phyloP scores from a whole-genome alignment of 2,888 invertebrate genomes.

The Hyposoter didymator region DNA sequence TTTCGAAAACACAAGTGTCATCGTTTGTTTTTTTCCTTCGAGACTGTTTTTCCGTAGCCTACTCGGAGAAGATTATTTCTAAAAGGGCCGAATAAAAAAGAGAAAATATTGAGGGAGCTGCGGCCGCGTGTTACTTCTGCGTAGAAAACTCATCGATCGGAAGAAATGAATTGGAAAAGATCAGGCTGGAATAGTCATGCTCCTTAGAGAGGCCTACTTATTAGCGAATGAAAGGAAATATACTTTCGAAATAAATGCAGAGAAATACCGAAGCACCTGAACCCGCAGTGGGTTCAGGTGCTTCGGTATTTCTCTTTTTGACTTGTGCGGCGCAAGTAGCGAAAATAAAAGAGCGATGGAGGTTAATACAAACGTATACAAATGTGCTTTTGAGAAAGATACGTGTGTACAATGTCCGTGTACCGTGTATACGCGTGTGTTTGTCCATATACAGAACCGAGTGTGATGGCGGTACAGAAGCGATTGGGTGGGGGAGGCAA shows the following conservation, averaged over 20 bases:
- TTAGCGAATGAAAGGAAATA: not conserved
- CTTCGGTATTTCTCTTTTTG: no score
- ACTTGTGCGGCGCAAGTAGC: slow-evolving; percentile 25
- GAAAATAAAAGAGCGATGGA: slow-evolving; percentile 2
- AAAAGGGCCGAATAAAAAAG: slow-evolving; percentile 1
- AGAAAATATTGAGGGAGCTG: slow-evolving; percentile 25
- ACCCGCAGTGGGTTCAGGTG: not conserved
- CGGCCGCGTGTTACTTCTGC: not conserved
- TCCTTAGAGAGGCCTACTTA: not conserved
- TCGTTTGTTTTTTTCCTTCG: slow-evolving; percentile 37
- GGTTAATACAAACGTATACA: slow-evolving; percentile 61
- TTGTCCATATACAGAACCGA: slow-evolving; percentile 62
- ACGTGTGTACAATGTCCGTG: slow-evolving; percentile 3
- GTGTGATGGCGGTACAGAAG: slow-evolving; percentile 74
- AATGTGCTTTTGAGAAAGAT: slow-evolving; percentile 22
- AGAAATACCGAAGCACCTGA: slow-evolving; percentile 3
- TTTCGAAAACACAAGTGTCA: slow-evolving; percentile 53
- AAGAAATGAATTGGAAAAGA: not conserved
- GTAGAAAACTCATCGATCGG: slow-evolving; percentile 7
- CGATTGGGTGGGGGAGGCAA: slow-evolving; percentile 42
- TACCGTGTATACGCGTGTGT: slow-evolving; percentile 59
- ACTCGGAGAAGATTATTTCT: slow-evolving; percentile 40
- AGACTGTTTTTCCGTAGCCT: slow-evolving; percentile 20
- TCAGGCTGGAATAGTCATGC: not conserved
- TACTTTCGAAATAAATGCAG: not conserved